Percentiles rank a stretch among this genome's conserved stretches.
These are phyloP conservation scores for Trididemnum miniatum DNA, from an alignment of 23 tunicate genomes.

Conservation along the genomic window DNA sequence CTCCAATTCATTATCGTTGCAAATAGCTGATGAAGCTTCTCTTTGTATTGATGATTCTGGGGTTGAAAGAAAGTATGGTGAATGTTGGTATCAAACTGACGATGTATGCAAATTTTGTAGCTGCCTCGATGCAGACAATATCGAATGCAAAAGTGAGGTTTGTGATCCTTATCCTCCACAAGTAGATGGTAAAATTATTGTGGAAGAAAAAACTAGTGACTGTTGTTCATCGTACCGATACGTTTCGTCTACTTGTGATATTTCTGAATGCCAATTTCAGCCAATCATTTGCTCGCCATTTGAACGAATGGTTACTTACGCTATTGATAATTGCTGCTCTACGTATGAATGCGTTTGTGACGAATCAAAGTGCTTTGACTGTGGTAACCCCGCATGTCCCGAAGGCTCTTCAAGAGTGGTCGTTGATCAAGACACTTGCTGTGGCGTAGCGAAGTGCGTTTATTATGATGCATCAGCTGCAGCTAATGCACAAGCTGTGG, in stretches of 20 bases:
- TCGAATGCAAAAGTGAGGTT: slow-evolving; percentile 41
- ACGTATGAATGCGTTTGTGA: slow-evolving; percentile 92
- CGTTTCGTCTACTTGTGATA: slow-evolving; percentile 47
- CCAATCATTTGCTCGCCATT: slow-evolving; percentile 56
- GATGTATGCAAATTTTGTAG: slow-evolving; percentile 71
- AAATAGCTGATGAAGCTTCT: slow-evolving; percentile 71
- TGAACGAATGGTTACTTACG: slow-evolving; percentile 45
- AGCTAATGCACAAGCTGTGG: slow-evolving; percentile 20
- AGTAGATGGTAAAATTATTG: slow-evolving; percentile 45
- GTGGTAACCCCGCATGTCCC: slow-evolving; percentile 84
- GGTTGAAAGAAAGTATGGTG: slow-evolving; percentile 72
- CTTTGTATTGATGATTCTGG: slow-evolving; percentile 82
- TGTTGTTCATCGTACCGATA: slow-evolving; percentile 69
- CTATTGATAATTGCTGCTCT: slow-evolving; percentile 83
- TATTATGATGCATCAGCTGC: slow-evolving; percentile 35
- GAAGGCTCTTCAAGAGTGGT: slow-evolving; percentile 69
- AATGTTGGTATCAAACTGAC: slow-evolving; percentile 56
- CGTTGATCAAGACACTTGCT: slow-evolving; percentile 75
- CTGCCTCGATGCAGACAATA: slow-evolving; percentile 54
- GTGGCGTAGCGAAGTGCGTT: slow-evolving; percentile 69
- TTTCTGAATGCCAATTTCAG: slow-evolving; percentile 57
- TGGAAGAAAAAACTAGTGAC: slow-evolving; percentile 59
- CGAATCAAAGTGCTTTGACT: slow-evolving; percentile 45
- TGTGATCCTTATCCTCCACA: slow-evolving; percentile 79
- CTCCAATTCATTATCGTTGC: slow-evolving; percentile 13